A percentile compares a stretch with the other conserved stretches of the same genome.
Evolutionary conservation across 2,888 invertebrate genomes (phyloP).

Genomic region (Stenichneumon culpator): DNA sequence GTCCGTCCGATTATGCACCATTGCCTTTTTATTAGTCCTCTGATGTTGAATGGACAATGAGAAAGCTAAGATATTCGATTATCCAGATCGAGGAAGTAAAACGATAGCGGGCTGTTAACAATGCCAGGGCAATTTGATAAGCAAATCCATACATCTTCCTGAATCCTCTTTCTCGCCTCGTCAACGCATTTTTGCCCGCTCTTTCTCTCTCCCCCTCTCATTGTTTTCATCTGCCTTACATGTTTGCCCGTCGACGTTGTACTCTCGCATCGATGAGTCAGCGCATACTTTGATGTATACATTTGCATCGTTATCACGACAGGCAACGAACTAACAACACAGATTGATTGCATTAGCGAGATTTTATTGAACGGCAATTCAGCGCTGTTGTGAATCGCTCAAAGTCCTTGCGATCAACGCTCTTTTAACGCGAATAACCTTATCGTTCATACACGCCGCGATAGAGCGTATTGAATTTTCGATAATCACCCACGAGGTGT

Average conservation of each 20-base stretch:
- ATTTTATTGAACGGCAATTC: slow-evolving; percentile 4
- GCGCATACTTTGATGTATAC: slow-evolving; percentile 4
- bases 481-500: background rate
- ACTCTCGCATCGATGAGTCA: slow-evolving; percentile 30
- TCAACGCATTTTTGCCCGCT: background rate
- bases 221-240: background rate
- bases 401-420: slow-evolving; percentile 28
- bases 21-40: background rate
- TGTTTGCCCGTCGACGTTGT: slow-evolving; percentile 24
- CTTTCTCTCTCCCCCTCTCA: background rate
- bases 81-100: slow-evolving; percentile 17
- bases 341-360: slow-evolving; percentile 25
- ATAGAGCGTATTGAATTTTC: background rate
- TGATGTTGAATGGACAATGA: slow-evolving; percentile 38
- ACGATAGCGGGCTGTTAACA: background rate
- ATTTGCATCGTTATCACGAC: slow-evolving; percentile 22
- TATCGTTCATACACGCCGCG: background rate
- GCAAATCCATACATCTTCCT: slow-evolving; percentile 47
- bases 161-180: slow-evolving; percentile 35
- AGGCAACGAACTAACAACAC: slow-evolving; percentile 24
- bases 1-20: background rate
- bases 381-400: slow-evolving; percentile 25
- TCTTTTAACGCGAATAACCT: background rate
- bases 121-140: slow-evolving; percentile 48
- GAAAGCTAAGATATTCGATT: slow-evolving; percentile 13